Evolutionary conservation across 2,797 vertebrate species (phyloP).

Genomic region (Euthynnus affinis): DNA sequence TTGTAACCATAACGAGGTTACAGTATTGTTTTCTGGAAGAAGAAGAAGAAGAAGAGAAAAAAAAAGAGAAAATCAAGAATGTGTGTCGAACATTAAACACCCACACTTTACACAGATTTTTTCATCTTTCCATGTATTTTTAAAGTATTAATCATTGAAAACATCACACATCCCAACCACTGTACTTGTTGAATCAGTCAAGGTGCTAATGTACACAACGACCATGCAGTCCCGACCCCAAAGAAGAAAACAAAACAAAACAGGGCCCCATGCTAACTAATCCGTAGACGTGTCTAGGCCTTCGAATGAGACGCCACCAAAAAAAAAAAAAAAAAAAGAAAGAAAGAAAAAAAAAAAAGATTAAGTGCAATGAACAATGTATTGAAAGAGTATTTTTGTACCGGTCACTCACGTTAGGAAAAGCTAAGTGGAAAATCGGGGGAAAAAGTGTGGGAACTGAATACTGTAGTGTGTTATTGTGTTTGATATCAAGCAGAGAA

Average conservation of each 20-base stretch:
- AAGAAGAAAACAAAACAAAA: conserved; percentile 62
- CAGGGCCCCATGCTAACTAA: conserved; percentile 46
- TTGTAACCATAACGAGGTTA: conserved; percentile 62
- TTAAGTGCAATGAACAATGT: conserved; percentile 78
- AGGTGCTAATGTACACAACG: conserved; percentile 67
- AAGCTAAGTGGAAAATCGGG: conserved; percentile 27
- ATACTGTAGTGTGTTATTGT: conserved; percentile 49
- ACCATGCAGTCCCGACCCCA: conserved; percentile 56
- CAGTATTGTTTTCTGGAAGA: conserved; percentile 40
- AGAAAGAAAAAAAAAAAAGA: conserved; percentile 67
- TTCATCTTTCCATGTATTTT: conserved; percentile 60
- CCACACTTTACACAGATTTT: conserved; percentile 52
- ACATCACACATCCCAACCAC: conserved; percentile 57
- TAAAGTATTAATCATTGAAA: conserved; percentile 50
- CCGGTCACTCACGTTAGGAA: conserved; percentile 36
- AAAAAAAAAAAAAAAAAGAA: conserved; percentile 62
- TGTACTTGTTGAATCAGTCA: conserved; percentile 73
- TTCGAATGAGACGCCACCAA: conserved; percentile 71
- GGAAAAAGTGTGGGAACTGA: conserved; percentile 37
- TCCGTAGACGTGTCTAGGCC: conserved; percentile 45
- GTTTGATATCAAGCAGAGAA: conserved; percentile 45
- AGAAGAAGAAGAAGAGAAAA: too few relatives aligned
- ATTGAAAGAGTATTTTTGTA: conserved; percentile 77
- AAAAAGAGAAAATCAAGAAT: conserved; percentile 41
- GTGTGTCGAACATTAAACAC: conserved; percentile 58